Evolutionary conservation across 2,888 invertebrate species (phyloP), one percentile per base, ranked within the genome.

Genomic region (Branchellion lobata): DNA sequence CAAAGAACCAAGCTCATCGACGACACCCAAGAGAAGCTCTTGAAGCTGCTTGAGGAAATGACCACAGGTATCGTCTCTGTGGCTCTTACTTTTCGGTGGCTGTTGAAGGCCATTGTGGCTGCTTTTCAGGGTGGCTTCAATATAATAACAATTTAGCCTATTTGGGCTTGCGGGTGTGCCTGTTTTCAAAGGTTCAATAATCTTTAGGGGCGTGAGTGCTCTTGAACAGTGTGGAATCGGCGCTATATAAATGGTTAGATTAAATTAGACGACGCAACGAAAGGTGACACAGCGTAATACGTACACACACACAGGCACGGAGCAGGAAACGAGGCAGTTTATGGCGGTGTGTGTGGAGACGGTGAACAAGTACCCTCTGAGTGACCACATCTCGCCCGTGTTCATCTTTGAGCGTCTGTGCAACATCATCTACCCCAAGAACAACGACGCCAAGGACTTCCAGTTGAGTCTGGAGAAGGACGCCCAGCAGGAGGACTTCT

Each of bases 321-420:
- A 96, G 88, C 92, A 94, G 61, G 98, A 98, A 88, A 96, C 96
- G 0, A 93, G 94, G 73, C 94, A 95, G 81, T 98, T 98, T 86
- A 98, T 98, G 96, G 92, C 94, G 18, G 94, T 97, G 34, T 95
- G 97, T 86, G 94, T 98, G 31, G 94, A 96, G 88, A 96, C 97
- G 0, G 94, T 97, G 0, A 92, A 94, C 86, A 94, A 94, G 85
- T 90, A 89, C 84, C 94, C 94, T 73, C 90, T 93, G 40, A 93
- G 94, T 86, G 97, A 98, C 88, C 93, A 96, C 82, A 91, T 95
- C 83, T 97, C 98, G 0, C 98, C 98, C 0, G 96, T 97, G 1
- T 98, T 98, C 86, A 95, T 98, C 82, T 98, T 97, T 87, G 98
- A 98, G 88, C 90, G 97, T 61, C 91, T 98, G 1, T 97, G 97